These are phyloP conservation scores for Pipra filicauda DNA, from an alignment of 2,113 vertebrate species.

Conservation along the genomic window DNA sequence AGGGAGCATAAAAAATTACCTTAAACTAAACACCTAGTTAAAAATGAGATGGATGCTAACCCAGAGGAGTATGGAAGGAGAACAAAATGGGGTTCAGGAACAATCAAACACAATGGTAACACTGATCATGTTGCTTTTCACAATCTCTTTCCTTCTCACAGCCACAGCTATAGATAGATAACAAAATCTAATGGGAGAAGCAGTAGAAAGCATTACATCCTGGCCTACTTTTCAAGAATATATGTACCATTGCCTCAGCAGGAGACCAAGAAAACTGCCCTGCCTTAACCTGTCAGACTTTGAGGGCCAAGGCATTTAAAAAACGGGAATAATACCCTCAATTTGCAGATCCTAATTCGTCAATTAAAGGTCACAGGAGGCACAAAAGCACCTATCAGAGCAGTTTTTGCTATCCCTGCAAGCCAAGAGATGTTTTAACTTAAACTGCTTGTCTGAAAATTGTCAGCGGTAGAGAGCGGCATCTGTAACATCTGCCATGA, in stretches of 20 bases:
- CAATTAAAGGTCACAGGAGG: not conserved
- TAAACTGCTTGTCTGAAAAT: not conserved
- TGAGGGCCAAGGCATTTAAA: not conserved
- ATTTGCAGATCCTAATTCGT: not conserved
- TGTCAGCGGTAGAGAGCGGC: not conserved
- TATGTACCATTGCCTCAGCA: not conserved
- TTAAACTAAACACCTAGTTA: not conserved
- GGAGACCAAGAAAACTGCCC: not conserved
- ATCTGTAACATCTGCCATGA: not conserved
- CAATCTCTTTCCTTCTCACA: not conserved
- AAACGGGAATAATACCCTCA: not conserved
- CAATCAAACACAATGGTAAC: not conserved
- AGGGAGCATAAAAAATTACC: not conserved
- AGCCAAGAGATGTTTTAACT: not conserved
- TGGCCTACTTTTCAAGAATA: not conserved
- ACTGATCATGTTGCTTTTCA: not conserved
- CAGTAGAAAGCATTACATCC: not conserved
- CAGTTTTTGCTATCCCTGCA: not conserved
- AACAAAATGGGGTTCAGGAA: not conserved
- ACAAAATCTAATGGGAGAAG: not conserved
- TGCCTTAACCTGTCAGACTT: not conserved
- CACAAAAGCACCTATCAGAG: not conserved
- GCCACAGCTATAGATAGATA: not conserved
- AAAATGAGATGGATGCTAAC: not conserved
- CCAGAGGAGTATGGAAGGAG: not conserved